Evolutionary conservation across 2,888 invertebrate genomes (phyloP).

Genomic region (Philereme transversata): DNA sequence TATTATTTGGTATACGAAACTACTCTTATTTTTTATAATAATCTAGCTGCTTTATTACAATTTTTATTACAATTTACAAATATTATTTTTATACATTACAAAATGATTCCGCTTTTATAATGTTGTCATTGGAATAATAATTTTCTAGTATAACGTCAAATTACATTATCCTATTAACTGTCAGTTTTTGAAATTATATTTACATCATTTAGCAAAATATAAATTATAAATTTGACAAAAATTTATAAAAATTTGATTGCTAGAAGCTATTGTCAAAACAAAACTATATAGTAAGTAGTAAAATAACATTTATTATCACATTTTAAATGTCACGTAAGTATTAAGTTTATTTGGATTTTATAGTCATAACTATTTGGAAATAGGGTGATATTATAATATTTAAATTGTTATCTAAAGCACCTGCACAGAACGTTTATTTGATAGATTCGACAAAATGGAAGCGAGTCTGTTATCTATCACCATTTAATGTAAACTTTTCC

Average conservation of each 20-base stretch:
- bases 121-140: background rate
- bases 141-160: background rate
- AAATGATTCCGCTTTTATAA: background rate
- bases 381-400: constrained; percentile 4
- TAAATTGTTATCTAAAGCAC: constrained; percentile 2
- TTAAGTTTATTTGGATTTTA: constrained; percentile 15
- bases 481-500: no score
- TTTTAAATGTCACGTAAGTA: constrained; percentile 37
- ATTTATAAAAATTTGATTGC: background rate
- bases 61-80: background rate
- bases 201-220: background rate
- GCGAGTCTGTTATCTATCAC: no score
- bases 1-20: constrained; percentile 34
- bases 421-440: background rate
- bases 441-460: background rate
- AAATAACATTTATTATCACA: constrained; percentile 32
- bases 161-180: background rate
- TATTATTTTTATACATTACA: background rate
- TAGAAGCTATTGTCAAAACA: background rate
- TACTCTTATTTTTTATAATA: background rate
- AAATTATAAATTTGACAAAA: background rate
- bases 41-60: constrained; percentile 17
- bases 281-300: background rate
- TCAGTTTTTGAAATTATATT: background rate
- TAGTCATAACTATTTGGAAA: constrained; percentile 25